Base-by-base conservation (phyloP, 2,888 invertebrate species). In the Morpho deidamia region DNA sequence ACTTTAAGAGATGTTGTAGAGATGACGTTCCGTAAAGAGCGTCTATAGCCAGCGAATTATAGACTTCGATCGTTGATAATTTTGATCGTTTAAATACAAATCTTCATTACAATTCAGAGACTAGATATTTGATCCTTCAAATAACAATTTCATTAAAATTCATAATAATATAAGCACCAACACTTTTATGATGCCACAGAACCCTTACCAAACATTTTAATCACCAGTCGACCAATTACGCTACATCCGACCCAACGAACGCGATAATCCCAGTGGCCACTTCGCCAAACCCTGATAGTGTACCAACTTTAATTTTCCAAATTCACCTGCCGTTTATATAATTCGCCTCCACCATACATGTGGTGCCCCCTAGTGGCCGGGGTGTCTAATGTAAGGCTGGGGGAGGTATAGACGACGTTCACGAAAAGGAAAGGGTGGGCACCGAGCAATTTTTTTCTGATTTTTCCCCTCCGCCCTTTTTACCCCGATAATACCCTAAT, bases 401-500 rank as follows among this genome's bases (percentile, higher is more conserved):
- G 74, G 82, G 76, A 68, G 79, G 79, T 64, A 65, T 67, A 69
- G 81, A 80, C 82, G 81, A 81, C 83, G 83, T 76, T 82, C 78
- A 80, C 84, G 81, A 81, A 88, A 87, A 86, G 84, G 84, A 86
- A 87, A 78, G 86, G 88, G 88, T 86, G 88, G 87, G 76, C 68
- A 70, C 74, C 71, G 78, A 79, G 81, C 85, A 81, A 85, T 88
- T 89, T 89, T 89, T 88, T 86, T 83, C 73, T 79, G 81, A 82
- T 87, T 86, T 79, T 76, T 81, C 78, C 81, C 83, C 79, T 71
- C 76, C 81, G 70, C 69, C 73, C 71, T 77, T 78, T 75, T 71
- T 81, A 81, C 81, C 83, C 76, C 87, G 88, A 89, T 89, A 88
- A 89, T 88, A 87, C 88, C 81, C 86, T 88, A 88, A 89, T 89